phyloP scores from a whole-genome alignment of 2,888 invertebrate species.

The Meandrusa payeni region DNA sequence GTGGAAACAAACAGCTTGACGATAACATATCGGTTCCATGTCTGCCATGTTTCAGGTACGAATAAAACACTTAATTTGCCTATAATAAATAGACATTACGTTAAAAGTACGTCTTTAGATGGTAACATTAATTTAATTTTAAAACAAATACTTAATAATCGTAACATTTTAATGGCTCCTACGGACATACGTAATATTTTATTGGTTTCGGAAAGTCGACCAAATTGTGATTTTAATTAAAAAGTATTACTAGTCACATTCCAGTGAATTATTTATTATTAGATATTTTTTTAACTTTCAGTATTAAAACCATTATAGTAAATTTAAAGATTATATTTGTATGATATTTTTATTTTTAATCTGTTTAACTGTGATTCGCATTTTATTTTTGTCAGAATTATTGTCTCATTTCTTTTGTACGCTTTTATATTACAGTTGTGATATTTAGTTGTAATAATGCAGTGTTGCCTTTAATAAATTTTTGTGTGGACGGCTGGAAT shows the following conservation, averaged over 20 bases:
- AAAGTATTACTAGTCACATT: constrained; percentile 53
- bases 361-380: not conserved
- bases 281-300: constrained; percentile 29
- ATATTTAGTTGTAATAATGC: constrained; percentile 17
- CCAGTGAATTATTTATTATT: constrained; percentile 38
- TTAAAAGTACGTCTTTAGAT: no score
- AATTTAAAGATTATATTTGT: not conserved
- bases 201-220: no score
- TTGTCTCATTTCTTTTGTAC: not conserved
- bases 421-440: constrained; percentile 14
- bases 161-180: no score
- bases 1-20: no score
- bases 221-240: not conserved
- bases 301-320: constrained; percentile 29
- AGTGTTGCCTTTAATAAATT: constrained; percentile 23
- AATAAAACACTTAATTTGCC: no score
- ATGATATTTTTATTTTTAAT: not conserved
- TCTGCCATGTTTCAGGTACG: no score
- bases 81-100: no score
- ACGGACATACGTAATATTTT: no score
- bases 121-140: no score
- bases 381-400: constrained; percentile 7
- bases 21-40: no score
- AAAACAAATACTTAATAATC: no score
- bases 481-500: not conserved